Conservation (phyloP, 2,888 invertebrate genomes). For the Scelioninae gen. 1 region DNA sequence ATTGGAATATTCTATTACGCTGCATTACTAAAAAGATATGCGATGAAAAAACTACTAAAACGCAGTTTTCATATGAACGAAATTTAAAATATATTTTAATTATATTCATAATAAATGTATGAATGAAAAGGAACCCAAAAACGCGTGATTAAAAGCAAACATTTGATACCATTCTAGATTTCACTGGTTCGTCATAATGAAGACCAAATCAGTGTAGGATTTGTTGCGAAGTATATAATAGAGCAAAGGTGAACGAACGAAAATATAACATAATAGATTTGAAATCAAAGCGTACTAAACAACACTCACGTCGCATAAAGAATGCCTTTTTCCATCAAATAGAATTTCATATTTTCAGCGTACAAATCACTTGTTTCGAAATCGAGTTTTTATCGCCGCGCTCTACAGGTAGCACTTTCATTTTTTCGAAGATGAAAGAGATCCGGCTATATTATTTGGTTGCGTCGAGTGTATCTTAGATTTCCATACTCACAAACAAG, state of each 20-base stretch:
- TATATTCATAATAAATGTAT: too few relatives aligned
- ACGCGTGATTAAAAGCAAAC: not conserved
- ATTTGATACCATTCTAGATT: not conserved
- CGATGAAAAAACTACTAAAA: too few relatives aligned
- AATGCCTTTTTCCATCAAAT: constrained; percentile 4
- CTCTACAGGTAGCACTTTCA: constrained; percentile 36
- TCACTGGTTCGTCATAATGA: constrained; percentile 5
- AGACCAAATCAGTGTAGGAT: not conserved
- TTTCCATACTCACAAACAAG: not conserved
- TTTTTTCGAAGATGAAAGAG: constrained; percentile 43
- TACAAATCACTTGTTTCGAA: constrained; percentile 43
- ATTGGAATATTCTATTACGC: too few relatives aligned
- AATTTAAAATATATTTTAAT: too few relatives aligned
- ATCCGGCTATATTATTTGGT: constrained; percentile 4
- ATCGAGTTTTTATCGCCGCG: constrained; percentile 21
- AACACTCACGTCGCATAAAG: constrained; percentile 21
- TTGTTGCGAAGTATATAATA: constrained; percentile 3
- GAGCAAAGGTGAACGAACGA: constrained; percentile 37
- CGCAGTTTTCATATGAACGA: too few relatives aligned
- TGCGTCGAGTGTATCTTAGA: not conserved
- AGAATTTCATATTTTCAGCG: constrained; percentile 33
- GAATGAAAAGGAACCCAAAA: not conserved
- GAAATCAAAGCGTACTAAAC: constrained; percentile 29
- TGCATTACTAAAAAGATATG: too few relatives aligned
- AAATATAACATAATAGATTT: not conserved